These are phyloP conservation scores for Euproctis similis DNA, from an alignment of 2,888 invertebrate genomes.

Conservation along the genomic window DNA sequence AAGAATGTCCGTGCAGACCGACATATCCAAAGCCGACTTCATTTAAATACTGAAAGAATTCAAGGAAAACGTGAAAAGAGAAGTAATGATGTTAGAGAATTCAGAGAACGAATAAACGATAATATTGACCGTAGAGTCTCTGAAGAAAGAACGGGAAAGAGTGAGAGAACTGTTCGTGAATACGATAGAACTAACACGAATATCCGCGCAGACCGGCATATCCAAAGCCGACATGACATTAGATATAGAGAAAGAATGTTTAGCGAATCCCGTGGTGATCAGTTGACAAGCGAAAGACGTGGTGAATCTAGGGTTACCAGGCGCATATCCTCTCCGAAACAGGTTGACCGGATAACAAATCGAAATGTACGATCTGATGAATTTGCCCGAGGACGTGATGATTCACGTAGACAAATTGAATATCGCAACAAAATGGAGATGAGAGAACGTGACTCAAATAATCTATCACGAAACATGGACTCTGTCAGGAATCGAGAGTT, in stretches of 20 bases:
- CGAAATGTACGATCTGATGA: conserved; percentile 6
- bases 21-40: conserved; percentile 1
- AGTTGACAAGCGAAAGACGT: conserved; percentile 2
- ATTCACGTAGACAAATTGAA: conserved; percentile 6
- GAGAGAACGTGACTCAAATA: conserved; percentile 15
- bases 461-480: conserved; percentile 14
- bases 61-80: conserved; percentile 7
- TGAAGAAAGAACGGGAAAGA: conserved; percentile 1
- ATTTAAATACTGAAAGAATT: conserved; percentile 3
- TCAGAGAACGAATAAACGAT: conserved; percentile 5
- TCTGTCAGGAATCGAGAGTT: conserved; percentile 13
- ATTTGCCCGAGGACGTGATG: conserved; percentile 2
- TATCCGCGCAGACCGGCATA: not conserved
- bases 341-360: conserved; percentile 1
- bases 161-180: conserved; percentile 7
- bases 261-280: conserved; percentile 4
- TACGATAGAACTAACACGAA: conserved; percentile 3
- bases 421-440: conserved; percentile 6
- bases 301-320: conserved; percentile 5
- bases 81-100: conserved; percentile 2
- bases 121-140: conserved; percentile 3
- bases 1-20: not conserved
- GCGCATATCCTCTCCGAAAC: not conserved
- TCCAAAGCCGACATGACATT: too few relatives aligned
- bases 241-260: not conserved